Evolutionary conservation across 2,888 invertebrate species (phyloP), one percentile per base, ranked within the genome.

Genomic region (Rotaria sp.): DNA sequence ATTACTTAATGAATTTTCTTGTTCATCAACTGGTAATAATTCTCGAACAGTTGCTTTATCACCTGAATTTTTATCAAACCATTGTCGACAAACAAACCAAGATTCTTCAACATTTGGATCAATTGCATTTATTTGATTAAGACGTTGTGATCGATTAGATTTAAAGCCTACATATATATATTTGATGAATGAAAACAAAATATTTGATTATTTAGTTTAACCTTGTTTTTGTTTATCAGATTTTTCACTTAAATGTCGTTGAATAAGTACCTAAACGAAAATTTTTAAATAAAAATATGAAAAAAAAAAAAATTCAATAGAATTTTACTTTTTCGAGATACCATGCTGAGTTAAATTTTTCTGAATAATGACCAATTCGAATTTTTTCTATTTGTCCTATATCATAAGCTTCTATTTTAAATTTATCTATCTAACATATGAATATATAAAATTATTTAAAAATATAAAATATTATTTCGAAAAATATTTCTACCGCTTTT

Each of bases 311-410:
- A 45, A 15, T 26, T 30, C 30, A 15, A 45, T n/a, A n/a, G n/a
- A n/a, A 11, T 48, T 26, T 50, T 84, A 52, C 87, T 59, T 87
- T 85, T 59, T 87, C 87, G 13, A 87, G 59, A 74, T 59, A 87
- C 86, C 86, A 86, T 45, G 90, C 91, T 24, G 90, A 90, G 24
- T 89, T 89, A 11, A 89, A 88, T 26, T 91, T 91, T 84, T 89
- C 89, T 88, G 91, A 91, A 89, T 91, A 91, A 89, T 91, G 91
- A 52, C 90, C 89, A 87, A 91, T 90, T 88, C 90, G 90, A 41
- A 91, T 87, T 88, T 91, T 91, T 67, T 88, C 88, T 85, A 91
- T 87, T 85, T 87, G 88, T 24, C 91, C 91, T 24, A 91, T 88
- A 85, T 90, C 90, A 26, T 90, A 88, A 1, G 90, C 90, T 87